These are phyloP conservation scores for Hesperia comma DNA, from an alignment of 2,888 invertebrate genomes.

Conservation along the genomic window DNA sequence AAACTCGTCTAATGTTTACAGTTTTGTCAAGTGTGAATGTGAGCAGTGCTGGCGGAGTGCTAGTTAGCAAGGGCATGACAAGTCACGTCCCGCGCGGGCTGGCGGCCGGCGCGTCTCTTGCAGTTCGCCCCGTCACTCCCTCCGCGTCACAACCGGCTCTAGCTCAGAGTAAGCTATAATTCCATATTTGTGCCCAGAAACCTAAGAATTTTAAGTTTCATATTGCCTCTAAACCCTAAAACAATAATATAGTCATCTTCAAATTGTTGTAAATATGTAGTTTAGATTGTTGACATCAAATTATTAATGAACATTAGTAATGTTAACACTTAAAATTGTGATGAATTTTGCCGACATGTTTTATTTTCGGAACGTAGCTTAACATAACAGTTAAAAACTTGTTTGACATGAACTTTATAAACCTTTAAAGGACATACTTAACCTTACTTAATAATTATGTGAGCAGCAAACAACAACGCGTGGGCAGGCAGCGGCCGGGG, in stretches of 20 bases:
- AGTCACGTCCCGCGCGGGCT: constrained; percentile 85
- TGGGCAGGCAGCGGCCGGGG: constrained; percentile 64
- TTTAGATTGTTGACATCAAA: too few species aligned
- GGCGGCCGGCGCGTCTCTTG: constrained; percentile 89
- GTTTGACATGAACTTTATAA: too few species aligned
- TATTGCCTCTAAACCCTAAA: too few species aligned
- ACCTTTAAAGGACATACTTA: too few species aligned
- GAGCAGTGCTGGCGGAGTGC: constrained; percentile 61
- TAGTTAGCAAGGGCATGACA: constrained; percentile 69
- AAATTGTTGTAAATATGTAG: too few species aligned
- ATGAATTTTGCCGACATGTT: too few species aligned
- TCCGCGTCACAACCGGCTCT: constrained; percentile 57
- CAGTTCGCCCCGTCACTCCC: constrained; percentile 87
- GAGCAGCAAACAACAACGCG: constrained; percentile 39
- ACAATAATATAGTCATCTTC: too few species aligned
- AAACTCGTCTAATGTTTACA: constrained; percentile 37
- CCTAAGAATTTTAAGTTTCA: too few species aligned
- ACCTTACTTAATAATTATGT: not conserved
- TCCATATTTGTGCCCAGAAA: constrained; percentile 1
- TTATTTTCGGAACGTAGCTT: too few species aligned
- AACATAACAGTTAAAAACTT: too few species aligned
- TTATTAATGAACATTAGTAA: too few species aligned
- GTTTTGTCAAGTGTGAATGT: constrained; percentile 70
- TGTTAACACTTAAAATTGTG: too few species aligned
- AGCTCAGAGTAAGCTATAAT: constrained; percentile 50